phyloP scores from a whole-genome alignment of 2,113 vertebrate species.

The Salvelinus fontinalis region DNA sequence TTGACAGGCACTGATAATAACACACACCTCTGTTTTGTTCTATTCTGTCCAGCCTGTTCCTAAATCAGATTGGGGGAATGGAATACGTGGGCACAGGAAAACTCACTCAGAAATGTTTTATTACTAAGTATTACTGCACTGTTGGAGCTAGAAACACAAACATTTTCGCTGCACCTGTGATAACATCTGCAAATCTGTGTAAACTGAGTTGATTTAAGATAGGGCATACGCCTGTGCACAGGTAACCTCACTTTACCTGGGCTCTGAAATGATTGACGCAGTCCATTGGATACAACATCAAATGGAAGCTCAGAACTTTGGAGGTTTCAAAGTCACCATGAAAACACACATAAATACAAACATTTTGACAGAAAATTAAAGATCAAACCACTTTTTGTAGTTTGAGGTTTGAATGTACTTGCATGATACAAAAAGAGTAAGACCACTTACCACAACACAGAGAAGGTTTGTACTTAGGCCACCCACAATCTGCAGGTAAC shows the following conservation, averaged over 20 bases:
- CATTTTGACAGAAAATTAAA: conserved; percentile 15
- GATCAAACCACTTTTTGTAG: conserved; percentile 17
- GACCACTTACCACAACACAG: conserved; percentile 24
- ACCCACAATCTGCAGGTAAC: conserved; percentile 18
- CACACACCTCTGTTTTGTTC: conserved; percentile 2
- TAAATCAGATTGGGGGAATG: background rate
- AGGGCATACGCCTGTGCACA: no score
- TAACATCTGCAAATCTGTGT: no score
- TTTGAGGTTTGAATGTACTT: background rate
- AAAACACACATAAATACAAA: conserved; percentile 41
- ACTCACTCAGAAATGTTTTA: background rate
- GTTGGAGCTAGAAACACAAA: conserved; percentile 7
- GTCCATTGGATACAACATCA: conserved; percentile 11
- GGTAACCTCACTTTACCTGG: background rate
- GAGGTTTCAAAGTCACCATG: background rate
- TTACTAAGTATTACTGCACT: background rate
- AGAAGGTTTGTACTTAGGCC: conserved; percentile 4
- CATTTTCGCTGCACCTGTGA: no score
- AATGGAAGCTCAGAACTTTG: background rate
- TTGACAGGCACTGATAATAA: conserved; percentile 53
- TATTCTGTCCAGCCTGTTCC: conserved; percentile 9
- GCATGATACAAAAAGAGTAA: background rate
- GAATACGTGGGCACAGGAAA: background rate
- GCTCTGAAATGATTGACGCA: conserved; percentile 2
- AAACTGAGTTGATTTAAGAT: no score